Conservation (phyloP, 2,888 invertebrate genomes). For the Hemistola chrysoprasaria region DNA sequence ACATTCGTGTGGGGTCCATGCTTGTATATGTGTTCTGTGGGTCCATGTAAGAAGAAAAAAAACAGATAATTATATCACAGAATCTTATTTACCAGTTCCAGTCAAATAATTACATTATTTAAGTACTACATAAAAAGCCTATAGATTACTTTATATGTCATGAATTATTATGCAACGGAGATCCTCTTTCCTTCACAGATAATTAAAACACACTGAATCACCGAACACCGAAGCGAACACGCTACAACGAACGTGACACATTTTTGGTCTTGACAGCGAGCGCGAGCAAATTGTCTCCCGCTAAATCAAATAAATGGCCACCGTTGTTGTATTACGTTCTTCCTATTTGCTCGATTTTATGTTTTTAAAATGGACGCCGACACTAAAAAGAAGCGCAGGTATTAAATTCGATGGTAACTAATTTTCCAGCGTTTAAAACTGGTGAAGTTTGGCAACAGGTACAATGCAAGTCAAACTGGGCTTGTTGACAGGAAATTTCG, state of each 20-base stretch:
- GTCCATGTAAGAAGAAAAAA: too few relatives aligned
- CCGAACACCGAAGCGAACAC: conserved; percentile 31
- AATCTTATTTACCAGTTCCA: too few relatives aligned
- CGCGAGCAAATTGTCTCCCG: conserved; percentile 57
- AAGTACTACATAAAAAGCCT: too few relatives aligned
- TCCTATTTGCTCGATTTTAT: conserved; percentile 63
- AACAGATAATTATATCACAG: too few relatives aligned
- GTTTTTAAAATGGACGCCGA: conserved; percentile 78
- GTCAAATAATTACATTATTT: too few relatives aligned
- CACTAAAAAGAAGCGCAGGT: conserved; percentile 56
- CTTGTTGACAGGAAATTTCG: conserved; percentile 69
- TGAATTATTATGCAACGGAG: too few relatives aligned
- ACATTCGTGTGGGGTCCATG: too few relatives aligned
- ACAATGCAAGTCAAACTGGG: conserved; percentile 50
- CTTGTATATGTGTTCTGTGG: too few relatives aligned
- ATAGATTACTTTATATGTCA: too few relatives aligned
- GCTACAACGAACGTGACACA: too few relatives aligned
- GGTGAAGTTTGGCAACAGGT: conserved; percentile 30
- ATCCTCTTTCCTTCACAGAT: conserved; percentile 7
- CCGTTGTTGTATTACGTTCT: conserved; percentile 72
- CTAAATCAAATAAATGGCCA: conserved; percentile 80
- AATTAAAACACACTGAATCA: conserved; percentile 3
- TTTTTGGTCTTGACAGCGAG: conserved; percentile 59
- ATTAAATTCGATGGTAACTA: conserved; percentile 24
- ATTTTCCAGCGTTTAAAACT: not conserved